phyloP scores from a whole-genome alignment of 1,140 invertebrate species.

The Ditylenchus dipsaci region DNA sequence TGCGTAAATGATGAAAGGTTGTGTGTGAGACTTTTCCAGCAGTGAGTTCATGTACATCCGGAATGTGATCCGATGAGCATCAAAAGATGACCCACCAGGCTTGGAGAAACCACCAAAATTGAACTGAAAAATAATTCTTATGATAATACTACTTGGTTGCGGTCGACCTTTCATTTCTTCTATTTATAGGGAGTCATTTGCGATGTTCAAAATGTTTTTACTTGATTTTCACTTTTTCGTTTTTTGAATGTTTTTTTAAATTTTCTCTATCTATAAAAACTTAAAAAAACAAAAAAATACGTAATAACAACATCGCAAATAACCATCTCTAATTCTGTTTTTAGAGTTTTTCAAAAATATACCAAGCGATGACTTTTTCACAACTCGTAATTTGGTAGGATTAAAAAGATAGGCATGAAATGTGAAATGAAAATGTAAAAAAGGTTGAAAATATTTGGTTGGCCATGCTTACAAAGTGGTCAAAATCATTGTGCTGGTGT shows the following conservation, averaged over 20 bases:
- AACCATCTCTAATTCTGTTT: too few relatives aligned
- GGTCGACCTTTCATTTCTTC: background rate
- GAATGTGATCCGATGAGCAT: conserved; percentile 45
- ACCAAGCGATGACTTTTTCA: too few relatives aligned
- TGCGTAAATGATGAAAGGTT: conserved; percentile 50
- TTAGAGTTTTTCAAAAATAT: too few relatives aligned
- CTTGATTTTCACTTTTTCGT: too few relatives aligned
- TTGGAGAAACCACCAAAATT: conserved; percentile 29
- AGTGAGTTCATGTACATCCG: conserved; percentile 44
- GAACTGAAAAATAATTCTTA: conserved; percentile 33
- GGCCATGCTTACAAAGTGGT: conserved; percentile 37
- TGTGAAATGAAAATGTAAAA: too few relatives aligned
- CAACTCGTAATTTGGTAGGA: too few relatives aligned
- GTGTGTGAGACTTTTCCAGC: conserved; percentile 41
- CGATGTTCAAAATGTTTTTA: conserved; percentile 12
- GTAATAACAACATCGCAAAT: too few relatives aligned
- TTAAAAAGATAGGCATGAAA: too few relatives aligned
- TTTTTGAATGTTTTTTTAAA: too few relatives aligned
- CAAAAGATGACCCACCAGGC: conserved; percentile 29
- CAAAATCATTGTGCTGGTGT: conserved; percentile 23
- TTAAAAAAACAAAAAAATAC: too few relatives aligned
- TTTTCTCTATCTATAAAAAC: too few relatives aligned
- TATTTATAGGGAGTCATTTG: background rate
- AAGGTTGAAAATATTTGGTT: too few relatives aligned
- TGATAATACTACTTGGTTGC: background rate